phyloP scores from a whole-genome alignment of 2,888 invertebrate genomes.

The Pristionchus fissidentatus region DNA sequence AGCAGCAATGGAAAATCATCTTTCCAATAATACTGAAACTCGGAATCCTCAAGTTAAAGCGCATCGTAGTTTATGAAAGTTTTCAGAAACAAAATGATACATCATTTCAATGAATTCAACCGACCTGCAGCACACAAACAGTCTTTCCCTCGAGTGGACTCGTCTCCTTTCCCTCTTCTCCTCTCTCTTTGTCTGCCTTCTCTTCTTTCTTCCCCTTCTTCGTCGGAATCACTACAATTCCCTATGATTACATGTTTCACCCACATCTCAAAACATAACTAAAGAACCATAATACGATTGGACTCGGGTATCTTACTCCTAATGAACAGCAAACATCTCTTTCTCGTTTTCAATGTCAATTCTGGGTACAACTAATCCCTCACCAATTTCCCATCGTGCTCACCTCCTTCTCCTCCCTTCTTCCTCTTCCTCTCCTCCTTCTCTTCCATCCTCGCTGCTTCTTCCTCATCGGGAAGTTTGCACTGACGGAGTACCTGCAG shows the following conservation, averaged over 20 bases:
- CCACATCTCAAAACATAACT: neutral
- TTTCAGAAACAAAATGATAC: constrained; percentile 39
- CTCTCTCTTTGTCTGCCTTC: no score
- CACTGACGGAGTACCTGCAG: constrained; percentile 22
- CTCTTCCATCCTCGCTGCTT: constrained; percentile 13
- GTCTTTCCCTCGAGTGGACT: constrained; percentile 50
- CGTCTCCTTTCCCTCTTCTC: neutral
- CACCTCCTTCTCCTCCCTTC: neutral
- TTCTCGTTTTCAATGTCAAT: neutral
- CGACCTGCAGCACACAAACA: constrained; percentile 55
- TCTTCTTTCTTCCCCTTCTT: constrained; percentile 43
- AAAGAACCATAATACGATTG: no score
- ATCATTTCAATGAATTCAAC: neutral
- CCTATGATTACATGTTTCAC: neutral
- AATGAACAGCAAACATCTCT: no score
- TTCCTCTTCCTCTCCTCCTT: neutral
- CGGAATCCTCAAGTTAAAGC: no score
- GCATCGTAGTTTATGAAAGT: no score
- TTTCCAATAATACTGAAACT: neutral
- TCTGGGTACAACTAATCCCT: neutral
- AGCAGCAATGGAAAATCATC: neutral
- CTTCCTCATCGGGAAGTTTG: constrained; percentile 32
- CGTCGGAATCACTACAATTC: constrained; percentile 25
- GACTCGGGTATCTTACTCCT: no score
- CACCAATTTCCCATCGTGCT: neutral